phyloP scores from a whole-genome alignment of 2,888 invertebrate genomes.

The Aphidoletes aphidimyza region DNA sequence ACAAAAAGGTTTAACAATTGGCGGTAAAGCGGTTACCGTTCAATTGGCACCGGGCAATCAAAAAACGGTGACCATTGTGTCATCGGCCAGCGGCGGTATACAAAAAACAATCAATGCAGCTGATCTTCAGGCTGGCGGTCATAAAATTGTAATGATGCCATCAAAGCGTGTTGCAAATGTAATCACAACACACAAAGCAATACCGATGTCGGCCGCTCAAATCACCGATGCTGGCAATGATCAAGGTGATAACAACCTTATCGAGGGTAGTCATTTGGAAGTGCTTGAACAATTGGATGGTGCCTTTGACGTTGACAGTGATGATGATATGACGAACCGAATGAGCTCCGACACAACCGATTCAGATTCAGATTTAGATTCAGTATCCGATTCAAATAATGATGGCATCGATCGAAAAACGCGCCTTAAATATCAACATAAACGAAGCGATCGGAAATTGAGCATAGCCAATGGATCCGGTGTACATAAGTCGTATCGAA shows the following conservation, averaged over 20 bases:
- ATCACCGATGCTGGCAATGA: slow-evolving; percentile 50
- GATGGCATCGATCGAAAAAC: slow-evolving; percentile 6
- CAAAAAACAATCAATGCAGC: slow-evolving; percentile 61
- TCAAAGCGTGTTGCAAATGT: slow-evolving; percentile 60
- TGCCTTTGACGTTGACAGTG: slow-evolving; percentile 59
- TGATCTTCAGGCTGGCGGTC: slow-evolving; percentile 59
- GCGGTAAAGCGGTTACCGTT: slow-evolving; percentile 78
- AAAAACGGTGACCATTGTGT: slow-evolving; percentile 74
- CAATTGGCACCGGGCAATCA: slow-evolving; percentile 72
- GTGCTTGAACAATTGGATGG: slow-evolving; percentile 64
- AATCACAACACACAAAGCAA: slow-evolving; percentile 53
- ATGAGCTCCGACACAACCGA: background rate
- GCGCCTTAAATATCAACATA: background rate
- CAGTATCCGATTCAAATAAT: background rate
- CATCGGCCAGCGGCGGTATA: slow-evolving; percentile 61
- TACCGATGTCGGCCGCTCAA: slow-evolving; percentile 53
- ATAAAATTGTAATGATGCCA: slow-evolving; percentile 69
- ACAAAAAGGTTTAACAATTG: slow-evolving; percentile 73
- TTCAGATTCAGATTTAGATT: background rate
- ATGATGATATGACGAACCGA: slow-evolving; percentile 6
- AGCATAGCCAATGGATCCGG: background rate
- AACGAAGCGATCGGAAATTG: slow-evolving; percentile 20
- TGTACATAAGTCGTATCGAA: background rate
- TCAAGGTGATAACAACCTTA: slow-evolving; percentile 58
- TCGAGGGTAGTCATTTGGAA: slow-evolving; percentile 60